phyloP scores from a whole-genome alignment of 2,888 invertebrate species.

The Hydroisotoma schaefferi region DNA sequence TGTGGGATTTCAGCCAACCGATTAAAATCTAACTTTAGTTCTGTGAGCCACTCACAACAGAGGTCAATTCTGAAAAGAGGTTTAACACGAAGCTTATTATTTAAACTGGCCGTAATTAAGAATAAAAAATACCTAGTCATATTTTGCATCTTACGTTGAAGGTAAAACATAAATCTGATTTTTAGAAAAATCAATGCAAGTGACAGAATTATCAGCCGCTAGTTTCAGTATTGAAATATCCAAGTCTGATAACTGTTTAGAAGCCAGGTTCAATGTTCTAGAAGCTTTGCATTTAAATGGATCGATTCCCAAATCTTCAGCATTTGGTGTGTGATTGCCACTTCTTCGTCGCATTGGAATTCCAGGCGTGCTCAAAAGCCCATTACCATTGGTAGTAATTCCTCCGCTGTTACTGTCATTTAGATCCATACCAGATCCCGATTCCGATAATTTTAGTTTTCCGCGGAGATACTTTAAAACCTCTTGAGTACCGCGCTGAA shows the following conservation, averaged over 20 bases:
- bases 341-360: conserved; percentile 15
- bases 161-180: conserved; percentile 71
- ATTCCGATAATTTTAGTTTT: conserved; percentile 24
- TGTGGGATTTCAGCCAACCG: conserved; percentile 62
- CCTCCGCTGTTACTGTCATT: background rate
- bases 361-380: background rate
- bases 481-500: conserved; percentile 75
- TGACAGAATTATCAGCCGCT: conserved; percentile 68
- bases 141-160: conserved; percentile 59
- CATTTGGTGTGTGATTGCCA: conserved; percentile 22
- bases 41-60: conserved; percentile 51
- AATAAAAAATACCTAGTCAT: conserved; percentile 52
- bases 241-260: conserved; percentile 62
- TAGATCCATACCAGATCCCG: conserved; percentile 13
- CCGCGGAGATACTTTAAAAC: conserved; percentile 65
- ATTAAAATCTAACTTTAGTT: conserved; percentile 66
- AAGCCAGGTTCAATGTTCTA: conserved; percentile 59
- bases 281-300: conserved; percentile 40
- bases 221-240: conserved; percentile 69
- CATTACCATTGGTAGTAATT: background rate
- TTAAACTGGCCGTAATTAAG: conserved; percentile 20
- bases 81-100: conserved; percentile 51
- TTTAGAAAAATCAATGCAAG: conserved; percentile 74
- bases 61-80: conserved; percentile 51
- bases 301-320: conserved; percentile 39